Evolutionary conservation across 2,888 invertebrate species (phyloP).

Genomic region (Temnothorax unifasciatus): DNA sequence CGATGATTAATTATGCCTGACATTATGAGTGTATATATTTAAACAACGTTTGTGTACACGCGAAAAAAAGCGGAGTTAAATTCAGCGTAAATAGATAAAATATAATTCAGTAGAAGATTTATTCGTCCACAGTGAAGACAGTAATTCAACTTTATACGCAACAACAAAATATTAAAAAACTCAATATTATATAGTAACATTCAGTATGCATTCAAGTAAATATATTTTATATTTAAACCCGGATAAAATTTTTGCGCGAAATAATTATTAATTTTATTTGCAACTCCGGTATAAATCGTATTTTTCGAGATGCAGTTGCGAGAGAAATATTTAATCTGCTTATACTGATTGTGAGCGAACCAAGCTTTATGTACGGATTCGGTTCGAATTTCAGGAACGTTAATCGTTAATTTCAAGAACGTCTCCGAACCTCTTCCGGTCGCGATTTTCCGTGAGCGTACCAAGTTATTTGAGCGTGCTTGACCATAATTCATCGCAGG

Average conservation of each 20-base stretch:
- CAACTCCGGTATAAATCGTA: neutral
- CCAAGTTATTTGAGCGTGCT: conserved; percentile 50
- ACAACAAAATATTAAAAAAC: conserved; percentile 25
- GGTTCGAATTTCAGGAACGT: neutral
- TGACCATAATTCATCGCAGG: conserved; percentile 60
- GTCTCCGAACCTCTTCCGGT: neutral
- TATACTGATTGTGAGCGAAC: neutral
- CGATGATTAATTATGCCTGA: conserved; percentile 39
- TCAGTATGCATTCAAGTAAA: neutral
- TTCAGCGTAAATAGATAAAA: conserved; percentile 36
- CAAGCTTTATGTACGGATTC: neutral
- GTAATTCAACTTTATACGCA: conserved; percentile 24
- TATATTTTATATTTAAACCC: neutral
- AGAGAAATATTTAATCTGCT: neutral
- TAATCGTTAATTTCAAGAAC: conserved; percentile 35
- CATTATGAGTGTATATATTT: conserved; percentile 5
- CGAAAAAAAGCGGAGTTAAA: conserved; percentile 17
- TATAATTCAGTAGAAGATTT: conserved; percentile 39
- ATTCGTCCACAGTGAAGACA: conserved; percentile 7
- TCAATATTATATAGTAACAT: neutral
- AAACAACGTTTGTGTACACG: conserved; percentile 10
- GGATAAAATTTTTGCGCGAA: neutral
- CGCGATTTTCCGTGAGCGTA: neutral
- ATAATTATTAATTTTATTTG: neutral
- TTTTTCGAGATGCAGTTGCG: no score